These are phyloP conservation scores for Drosophila meridionalis DNA, from an alignment of 2,888 invertebrate species.

Conservation along the genomic window DNA sequence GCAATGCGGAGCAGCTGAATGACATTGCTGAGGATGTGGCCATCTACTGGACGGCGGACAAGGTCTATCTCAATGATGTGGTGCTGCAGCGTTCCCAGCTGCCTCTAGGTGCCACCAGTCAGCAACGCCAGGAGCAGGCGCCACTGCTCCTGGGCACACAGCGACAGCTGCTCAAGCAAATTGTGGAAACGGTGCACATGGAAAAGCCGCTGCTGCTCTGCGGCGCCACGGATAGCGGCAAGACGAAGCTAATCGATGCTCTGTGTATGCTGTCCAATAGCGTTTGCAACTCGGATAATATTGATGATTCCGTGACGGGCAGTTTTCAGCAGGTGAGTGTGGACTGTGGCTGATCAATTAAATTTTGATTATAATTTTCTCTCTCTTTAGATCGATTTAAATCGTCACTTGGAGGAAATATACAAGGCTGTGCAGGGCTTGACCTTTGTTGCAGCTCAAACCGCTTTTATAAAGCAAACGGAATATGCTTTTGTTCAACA, in stretches of 20 bases:
- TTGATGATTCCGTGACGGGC: slow-evolving; percentile 87
- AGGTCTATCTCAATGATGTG: slow-evolving; percentile 89
- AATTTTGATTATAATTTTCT: not conserved
- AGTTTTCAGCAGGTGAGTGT: slow-evolving; percentile 95
- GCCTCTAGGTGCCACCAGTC: slow-evolving; percentile 65
- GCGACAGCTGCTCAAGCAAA: slow-evolving; percentile 89
- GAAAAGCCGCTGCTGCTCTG: slow-evolving; percentile 94
- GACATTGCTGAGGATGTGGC: slow-evolving; percentile 86
- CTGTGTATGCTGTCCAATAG: slow-evolving; percentile 83
- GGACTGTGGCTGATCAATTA: not conserved
- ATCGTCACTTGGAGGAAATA: slow-evolving; percentile 89
- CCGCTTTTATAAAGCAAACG: slow-evolving; percentile 44
- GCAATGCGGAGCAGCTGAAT: slow-evolving; percentile 81
- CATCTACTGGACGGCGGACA: slow-evolving; percentile 87
- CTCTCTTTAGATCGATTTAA: slow-evolving; percentile 83
- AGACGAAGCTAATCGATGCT: slow-evolving; percentile 84
- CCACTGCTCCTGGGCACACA: slow-evolving; percentile 87
- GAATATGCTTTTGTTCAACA: slow-evolving; percentile 39
- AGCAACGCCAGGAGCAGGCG: slow-evolving; percentile 80
- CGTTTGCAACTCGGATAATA: slow-evolving; percentile 82
- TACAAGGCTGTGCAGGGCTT: slow-evolving; percentile 82
- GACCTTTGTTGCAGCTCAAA: slow-evolving; percentile 72
- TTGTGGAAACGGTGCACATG: slow-evolving; percentile 94
- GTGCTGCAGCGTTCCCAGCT: slow-evolving; percentile 84
- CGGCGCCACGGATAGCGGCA: slow-evolving; percentile 84